Base-by-base conservation (phyloP, 1,140 invertebrate species). In the Maniola jurtina region DNA sequence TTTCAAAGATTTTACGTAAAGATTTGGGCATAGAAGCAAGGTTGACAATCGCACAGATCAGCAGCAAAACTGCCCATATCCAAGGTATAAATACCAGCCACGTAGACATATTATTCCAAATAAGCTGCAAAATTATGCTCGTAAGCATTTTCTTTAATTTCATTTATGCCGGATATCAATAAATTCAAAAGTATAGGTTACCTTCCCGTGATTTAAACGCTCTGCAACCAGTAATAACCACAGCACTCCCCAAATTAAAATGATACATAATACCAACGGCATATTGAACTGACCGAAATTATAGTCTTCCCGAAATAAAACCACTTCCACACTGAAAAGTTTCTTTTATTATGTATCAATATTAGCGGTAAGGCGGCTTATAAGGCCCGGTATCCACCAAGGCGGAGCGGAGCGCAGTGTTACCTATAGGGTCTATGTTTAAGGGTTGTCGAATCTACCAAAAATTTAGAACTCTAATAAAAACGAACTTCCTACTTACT, bases 41-140 rank as follows among this genome's bases (percentile, higher is more conserved):
- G 58, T 80, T 80, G 10, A 68, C 56, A 14, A 79, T 42, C 13
- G 77, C 75, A 9, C 62, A 63, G 7, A 76, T 35, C 6, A 77
- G 40, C 34, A 88, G 64, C 15, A 84, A 15, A 11, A 45, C 14
- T 4, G 70, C 66, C 84, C 86, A 90, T 58, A 81, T 33, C 80
- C 81, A 86, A 0, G 86, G 86, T 7, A 90, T 52, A 0, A 73
- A 35, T 13, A 79, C 60, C 36, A 88, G 64, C 79, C 83, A 86
- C 1, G 65, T 61, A 14, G 76, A 66, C 60, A 81, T 70, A 14
- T 88, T 88, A 62, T 88, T 88, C 80, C 81, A 90, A 48, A 84
- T 78, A 48, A 90, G 65, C 87, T 90, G 66, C 67, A 75, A 50
- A 50, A 16, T 16, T 11, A 16, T n/a, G n/a, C n/a, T n/a, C n/a